Evolutionary conservation across 2,797 vertebrate species (phyloP).

Genomic region (Gallirallus australis): DNA sequence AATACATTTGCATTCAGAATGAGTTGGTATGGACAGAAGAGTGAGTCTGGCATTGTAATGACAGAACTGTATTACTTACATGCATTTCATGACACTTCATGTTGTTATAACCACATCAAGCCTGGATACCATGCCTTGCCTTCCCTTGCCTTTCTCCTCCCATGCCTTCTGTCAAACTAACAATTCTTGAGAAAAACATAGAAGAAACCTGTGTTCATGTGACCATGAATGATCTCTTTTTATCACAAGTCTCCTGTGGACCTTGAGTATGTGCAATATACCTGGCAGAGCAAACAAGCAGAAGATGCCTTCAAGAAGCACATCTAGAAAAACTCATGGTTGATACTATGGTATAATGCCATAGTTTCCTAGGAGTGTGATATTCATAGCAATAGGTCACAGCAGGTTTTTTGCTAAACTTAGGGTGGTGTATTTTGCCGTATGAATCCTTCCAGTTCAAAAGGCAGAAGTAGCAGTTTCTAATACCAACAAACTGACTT

Average conservation of each 20-base stretch:
- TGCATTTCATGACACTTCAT: conserved; percentile 1
- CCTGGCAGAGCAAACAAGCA: background rate
- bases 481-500: background rate
- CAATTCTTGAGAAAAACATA: background rate
- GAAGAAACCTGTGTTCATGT: background rate
- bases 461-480: background rate
- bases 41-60: conserved; percentile 39
- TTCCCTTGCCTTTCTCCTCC: background rate
- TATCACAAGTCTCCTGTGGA: background rate
- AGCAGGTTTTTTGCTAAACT: background rate
- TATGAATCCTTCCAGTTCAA: background rate
- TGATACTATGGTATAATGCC: background rate
- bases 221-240: background rate
- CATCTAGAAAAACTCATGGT: background rate
- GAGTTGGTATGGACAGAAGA: background rate
- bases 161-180: background rate
- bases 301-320: background rate
- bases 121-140: background rate
- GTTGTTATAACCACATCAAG: background rate
- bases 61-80: background rate
- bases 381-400: background rate
- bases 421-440: background rate
- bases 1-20: conserved; percentile 45
- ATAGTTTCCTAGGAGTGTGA: background rate
- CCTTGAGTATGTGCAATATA: too few relatives aligned